A percentile compares a stretch with the other conserved stretches of the same genome.
Evolutionary conservation across 2,888 invertebrate genomes (phyloP).

Genomic region (Cephalotes varians): DNA sequence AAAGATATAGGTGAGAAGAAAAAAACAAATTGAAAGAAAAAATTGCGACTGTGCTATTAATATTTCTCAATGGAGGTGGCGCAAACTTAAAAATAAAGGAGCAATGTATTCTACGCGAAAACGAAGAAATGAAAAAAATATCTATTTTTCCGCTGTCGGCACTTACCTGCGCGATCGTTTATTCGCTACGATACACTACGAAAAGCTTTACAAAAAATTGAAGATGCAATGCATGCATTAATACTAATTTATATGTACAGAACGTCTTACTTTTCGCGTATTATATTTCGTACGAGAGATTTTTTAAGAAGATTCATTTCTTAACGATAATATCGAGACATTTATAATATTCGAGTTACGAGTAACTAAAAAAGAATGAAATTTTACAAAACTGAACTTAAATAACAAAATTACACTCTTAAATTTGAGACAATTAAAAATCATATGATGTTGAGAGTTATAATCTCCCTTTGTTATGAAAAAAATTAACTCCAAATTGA

Average conservation of each 20-base stretch:
- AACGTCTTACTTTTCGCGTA: neutral
- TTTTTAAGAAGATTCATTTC: neutral
- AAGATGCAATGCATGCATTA: neutral
- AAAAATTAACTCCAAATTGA: neutral
- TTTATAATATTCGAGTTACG: neutral
- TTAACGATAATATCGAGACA: neutral
- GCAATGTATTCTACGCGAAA: neutral
- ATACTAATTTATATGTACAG: constrained; percentile 3
- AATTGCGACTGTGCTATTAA: neutral
- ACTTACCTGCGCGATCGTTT: neutral
- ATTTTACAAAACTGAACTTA: neutral
- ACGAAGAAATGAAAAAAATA: constrained; percentile 31
- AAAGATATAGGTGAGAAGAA: neutral
- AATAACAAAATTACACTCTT: neutral
- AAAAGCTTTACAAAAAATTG: neutral
- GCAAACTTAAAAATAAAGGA: neutral
- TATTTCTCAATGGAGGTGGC: constrained; percentile 11
- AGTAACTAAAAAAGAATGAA: neutral
- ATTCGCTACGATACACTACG: neutral
- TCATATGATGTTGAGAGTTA: neutral
- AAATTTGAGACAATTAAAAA: neutral
- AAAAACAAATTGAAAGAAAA: too few species aligned
- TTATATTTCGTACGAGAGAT: neutral
- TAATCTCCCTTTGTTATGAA: neutral
- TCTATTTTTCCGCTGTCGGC: neutral